phyloP scores from a whole-genome alignment of 1,140 invertebrate genomes.

The Pseudobourletiella spinata region DNA sequence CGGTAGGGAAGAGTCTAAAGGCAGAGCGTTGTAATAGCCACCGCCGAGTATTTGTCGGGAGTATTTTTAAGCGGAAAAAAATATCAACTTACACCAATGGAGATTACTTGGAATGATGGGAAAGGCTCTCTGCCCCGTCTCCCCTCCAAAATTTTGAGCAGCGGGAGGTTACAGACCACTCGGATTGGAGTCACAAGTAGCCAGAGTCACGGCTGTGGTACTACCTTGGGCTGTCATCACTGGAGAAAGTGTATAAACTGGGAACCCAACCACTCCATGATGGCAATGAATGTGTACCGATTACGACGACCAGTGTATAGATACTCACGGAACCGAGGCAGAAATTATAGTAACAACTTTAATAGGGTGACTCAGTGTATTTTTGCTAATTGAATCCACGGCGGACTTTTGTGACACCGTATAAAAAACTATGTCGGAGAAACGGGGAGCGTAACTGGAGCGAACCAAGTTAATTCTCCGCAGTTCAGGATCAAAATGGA shows the following conservation, averaged over 20 bases:
- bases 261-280: not conserved
- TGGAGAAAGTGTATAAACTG: not conserved
- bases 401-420: too few relatives aligned
- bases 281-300: not conserved
- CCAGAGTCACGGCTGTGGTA: constrained; percentile 5
- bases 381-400: not conserved
- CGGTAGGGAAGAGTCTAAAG: too few relatives aligned
- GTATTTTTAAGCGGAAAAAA: too few relatives aligned
- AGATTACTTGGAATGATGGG: too few relatives aligned
- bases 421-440: not conserved
- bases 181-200: not conserved
- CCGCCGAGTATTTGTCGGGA: too few relatives aligned
- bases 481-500: constrained; percentile 35
- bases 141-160: too few relatives aligned
- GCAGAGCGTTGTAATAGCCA: too few relatives aligned
- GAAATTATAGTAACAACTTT: not conserved
- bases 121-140: too few relatives aligned
- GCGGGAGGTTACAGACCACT: constrained; percentile 4
- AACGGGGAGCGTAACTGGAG: not conserved
- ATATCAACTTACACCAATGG: too few relatives aligned
- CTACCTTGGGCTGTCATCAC: constrained; percentile 5
- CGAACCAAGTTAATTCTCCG: constrained; percentile 5
- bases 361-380: not conserved
- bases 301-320: not conserved
- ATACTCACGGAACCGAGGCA: not conserved